Evolutionary conservation across 30 jellyfish, hydroid and myxozoan genomes (phyloP).

Genomic region (Aurelia aurita): DNA sequence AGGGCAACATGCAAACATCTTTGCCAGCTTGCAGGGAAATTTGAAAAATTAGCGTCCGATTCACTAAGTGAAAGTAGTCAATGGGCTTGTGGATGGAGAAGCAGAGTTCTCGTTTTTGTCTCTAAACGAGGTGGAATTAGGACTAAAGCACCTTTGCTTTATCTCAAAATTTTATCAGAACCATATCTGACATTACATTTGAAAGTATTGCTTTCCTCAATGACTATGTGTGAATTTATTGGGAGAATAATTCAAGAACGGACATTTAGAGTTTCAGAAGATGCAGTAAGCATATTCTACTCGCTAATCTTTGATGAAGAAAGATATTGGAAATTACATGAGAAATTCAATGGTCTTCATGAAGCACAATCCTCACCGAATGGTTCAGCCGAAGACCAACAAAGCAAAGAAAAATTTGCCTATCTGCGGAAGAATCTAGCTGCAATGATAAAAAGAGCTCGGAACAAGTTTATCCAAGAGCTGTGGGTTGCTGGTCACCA

Average conservation of each 20-base stretch:
- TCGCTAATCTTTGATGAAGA: conserved; percentile 23
- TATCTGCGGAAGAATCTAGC: conserved; percentile 5
- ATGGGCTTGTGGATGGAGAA: conserved; percentile 54
- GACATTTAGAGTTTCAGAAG: conserved; percentile 12
- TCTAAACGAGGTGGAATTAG: conserved; percentile 55
- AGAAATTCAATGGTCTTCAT: conserved; percentile 8
- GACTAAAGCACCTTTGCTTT: conserved; percentile 38
- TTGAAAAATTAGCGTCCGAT: conserved; percentile 27
- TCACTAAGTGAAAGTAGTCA: neutral
- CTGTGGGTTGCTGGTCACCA: conserved; percentile 26
- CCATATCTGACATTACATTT: conserved; percentile 21
- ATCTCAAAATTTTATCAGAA: conserved; percentile 20
- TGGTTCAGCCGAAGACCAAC: neutral
- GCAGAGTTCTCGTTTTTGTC: conserved; percentile 13
- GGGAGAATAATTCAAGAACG: conserved; percentile 8
- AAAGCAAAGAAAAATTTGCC: neutral
- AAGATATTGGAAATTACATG: conserved; percentile 4
- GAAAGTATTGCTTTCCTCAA: neutral
- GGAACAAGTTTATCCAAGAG: conserved; percentile 45
- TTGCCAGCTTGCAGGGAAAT: conserved; percentile 50
- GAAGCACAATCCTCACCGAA: neutral
- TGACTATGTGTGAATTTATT: conserved; percentile 5
- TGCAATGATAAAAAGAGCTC: conserved; percentile 1
- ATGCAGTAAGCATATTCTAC: neutral
- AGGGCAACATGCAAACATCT: conserved; percentile 33